Evolutionary conservation across 1,140 invertebrate genomes (phyloP), one percentile per base, ranked within the genome.

Genomic region (Aricia agestis): DNA sequence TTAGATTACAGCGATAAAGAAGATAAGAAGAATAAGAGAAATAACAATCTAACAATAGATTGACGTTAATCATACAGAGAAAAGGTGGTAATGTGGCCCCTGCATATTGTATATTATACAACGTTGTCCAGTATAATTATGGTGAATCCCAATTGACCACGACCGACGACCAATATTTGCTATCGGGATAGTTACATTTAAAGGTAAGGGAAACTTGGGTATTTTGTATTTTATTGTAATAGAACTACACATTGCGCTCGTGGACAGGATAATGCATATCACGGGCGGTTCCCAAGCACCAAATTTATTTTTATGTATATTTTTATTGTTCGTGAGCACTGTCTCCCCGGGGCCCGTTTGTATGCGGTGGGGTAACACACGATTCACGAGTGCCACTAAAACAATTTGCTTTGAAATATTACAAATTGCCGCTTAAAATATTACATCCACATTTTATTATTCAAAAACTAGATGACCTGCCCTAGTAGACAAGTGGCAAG

Each of bases 301-400:
- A 86, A 86, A 90, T 90, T 86, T 90, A 90, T 88, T 88, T 88
- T 90, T 89, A 90, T 89, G 83, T 88, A 86, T 84, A 89, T 85
- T 87, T 89, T 89, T 90, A 90, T 90, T 87, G 84, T 89, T 86
- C 86, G 86, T 80, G 79, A 83, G 84, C 82, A 89, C 87, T 90
- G 85, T 89, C 84, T 90, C 85, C 86, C 86, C 87, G 85, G 84
- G 82, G 82, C 81, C 84, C 83, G 84, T 89, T 89, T 89, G 87
- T 89, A 89, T 87, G 86, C 86, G 82, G 85, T 82, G 82, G 80
- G 84, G 83, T 78, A 80, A 79, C 84, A 79, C 84, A 82, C 83
- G 81, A 82, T 85, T 87, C 82, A 79, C 78, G 74, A 81, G 74
- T 82, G 75, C 81, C 80, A 78, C 87, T 89, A 87, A 90, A 90